Conservation (phyloP, 2,888 invertebrate species). For the Spilosoma lubricipeda region DNA sequence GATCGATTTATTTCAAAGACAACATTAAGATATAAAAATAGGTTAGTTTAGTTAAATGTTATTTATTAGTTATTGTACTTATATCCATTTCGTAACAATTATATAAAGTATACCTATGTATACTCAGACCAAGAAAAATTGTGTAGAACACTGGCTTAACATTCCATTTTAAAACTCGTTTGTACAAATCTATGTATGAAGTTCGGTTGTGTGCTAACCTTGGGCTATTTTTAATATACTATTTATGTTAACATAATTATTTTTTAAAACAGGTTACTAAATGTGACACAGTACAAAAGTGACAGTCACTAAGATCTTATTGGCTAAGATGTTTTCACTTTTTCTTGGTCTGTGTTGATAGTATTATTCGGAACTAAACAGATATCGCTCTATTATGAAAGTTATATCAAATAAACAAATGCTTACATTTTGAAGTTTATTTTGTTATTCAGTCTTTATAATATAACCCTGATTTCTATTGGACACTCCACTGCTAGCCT, state of each 20-base stretch:
- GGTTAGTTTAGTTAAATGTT: constrained; percentile 38
- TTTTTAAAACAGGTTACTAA: too few relatives aligned
- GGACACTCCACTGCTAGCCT: too few relatives aligned
- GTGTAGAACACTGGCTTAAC: not conserved
- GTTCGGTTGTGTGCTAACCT: constrained; percentile 3
- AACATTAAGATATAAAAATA: constrained; percentile 26
- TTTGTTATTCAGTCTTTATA: not conserved
- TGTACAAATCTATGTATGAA: not conserved
- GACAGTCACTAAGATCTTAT: not conserved
- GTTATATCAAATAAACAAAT: constrained; percentile 53
- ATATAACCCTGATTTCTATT: too few relatives aligned
- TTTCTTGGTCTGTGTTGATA: constrained; percentile 13
- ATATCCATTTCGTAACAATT: constrained; percentile 41
- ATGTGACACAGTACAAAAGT: not conserved
- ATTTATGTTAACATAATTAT: too few relatives aligned
- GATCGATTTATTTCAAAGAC: constrained; percentile 16
- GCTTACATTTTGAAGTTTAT: constrained; percentile 33
- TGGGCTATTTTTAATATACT: too few relatives aligned
- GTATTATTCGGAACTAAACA: constrained; percentile 47
- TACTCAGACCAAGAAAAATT: not conserved
- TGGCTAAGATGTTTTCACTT: not conserved
- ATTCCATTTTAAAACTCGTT: constrained; percentile 1
- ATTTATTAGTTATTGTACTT: constrained; percentile 33
- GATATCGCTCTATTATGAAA: constrained; percentile 51
- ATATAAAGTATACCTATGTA: constrained; percentile 44